Percentiles rank a stretch among this genome's conserved stretches.
These are phyloP conservation scores for Nesogale talazaci DNA, from an alignment of 2,113 vertebrate genomes.

Conservation along the genomic window DNA sequence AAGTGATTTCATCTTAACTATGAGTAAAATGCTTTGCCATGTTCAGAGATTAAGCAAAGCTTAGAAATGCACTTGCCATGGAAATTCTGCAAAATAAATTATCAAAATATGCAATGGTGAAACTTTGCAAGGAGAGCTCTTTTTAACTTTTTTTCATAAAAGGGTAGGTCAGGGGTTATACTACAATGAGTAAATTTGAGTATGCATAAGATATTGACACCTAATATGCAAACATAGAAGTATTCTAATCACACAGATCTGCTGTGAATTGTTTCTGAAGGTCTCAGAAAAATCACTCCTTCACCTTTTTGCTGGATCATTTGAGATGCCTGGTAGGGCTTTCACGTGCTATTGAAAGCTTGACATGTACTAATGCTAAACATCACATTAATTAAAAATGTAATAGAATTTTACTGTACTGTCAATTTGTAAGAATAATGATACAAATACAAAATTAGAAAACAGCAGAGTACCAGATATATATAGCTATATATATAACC, in stretches of 20 bases:
- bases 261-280: slow-evolving; percentile 26
- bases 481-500: too few relatives aligned
- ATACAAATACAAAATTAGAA: neutral
- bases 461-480: neutral
- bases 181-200: neutral
- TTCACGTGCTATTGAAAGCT: slow-evolving; percentile 21
- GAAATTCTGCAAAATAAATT: slow-evolving; percentile 52
- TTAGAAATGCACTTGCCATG: slow-evolving; percentile 57
- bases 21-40: slow-evolving; percentile 44
- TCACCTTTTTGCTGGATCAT: slow-evolving; percentile 50
- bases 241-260: neutral
- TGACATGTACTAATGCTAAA: slow-evolving; percentile 53
- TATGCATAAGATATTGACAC: slow-evolving; percentile 49
- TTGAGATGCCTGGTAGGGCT: slow-evolving; percentile 44
- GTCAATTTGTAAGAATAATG: neutral
- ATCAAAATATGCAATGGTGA: slow-evolving; percentile 48
- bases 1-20: slow-evolving; percentile 67
- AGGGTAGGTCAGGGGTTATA: neutral
- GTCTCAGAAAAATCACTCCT: slow-evolving; percentile 27
- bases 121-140: neutral
- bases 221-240: slow-evolving; percentile 40
- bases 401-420: neutral
- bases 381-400: slow-evolving; percentile 27
- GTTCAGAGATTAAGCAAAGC: slow-evolving; percentile 30
- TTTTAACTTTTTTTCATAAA: slow-evolving; percentile 7